Evolutionary conservation across 2,797 vertebrate species (phyloP), one percentile per base, ranked within the genome.

Genomic region (Hybognathus amarus): DNA sequence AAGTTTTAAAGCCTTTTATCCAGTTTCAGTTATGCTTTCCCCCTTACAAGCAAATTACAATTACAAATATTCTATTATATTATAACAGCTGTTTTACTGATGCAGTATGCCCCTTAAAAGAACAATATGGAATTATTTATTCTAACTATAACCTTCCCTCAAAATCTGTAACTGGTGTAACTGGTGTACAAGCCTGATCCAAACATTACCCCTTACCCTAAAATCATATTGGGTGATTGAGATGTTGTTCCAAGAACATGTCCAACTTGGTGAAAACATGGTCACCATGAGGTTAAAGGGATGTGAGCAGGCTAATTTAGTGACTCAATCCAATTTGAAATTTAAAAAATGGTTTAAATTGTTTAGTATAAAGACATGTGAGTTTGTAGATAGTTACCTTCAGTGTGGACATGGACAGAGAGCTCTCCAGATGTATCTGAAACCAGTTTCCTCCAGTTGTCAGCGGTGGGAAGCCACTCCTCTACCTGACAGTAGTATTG

Each of bases 401-500:
- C 1, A 76, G 22, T 38, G 42, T 70, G 68, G 18, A 79, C 61
- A 56, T 83, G 45, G 6, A 87, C 47, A 1, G 6, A 89, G 11
- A 95, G 90, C 40, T 78, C 61, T 86, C 94, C 95, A 0, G 96
- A 97, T 6, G 11, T 87, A 80, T 84, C 82, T 80, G 87, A 89
- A 59, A 92, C 94, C 0, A 95, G 82, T 70, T 87, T 94, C 85
- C 90, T 88, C 96, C 96, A 97, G 22, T 76, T 24, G 0, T 52
- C 77, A 2, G 89, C 80, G 13, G 87, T 90, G 50, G 85, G 90
- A 33, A 95, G 83, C 97, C 96, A 97, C 82, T 99, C 96, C 20
- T 95, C 92, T 30, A 96, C 95, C 4, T 89, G 83, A 74, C 97
- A 98, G 90, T 86, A 93, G 85, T 96, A 98, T 6, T 4, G 24